Percentiles rank a stretch among this genome's conserved stretches.
Conservation (phyloP, 2,113 vertebrate genomes). For the Atlantisia rogersi region DNA sequence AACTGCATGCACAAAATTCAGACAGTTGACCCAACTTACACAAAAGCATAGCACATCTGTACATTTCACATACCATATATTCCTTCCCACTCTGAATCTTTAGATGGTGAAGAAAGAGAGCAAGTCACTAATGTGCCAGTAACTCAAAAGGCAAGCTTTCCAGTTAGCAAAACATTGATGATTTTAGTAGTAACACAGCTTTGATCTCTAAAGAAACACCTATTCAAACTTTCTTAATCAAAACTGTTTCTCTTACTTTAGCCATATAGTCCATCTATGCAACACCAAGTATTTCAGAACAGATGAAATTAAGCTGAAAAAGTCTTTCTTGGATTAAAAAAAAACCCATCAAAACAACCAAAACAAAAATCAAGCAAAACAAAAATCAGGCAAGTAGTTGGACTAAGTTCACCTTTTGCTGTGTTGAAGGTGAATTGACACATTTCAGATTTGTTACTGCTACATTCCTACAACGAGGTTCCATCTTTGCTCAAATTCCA, state of each 20-base stretch:
- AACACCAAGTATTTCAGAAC: background rate
- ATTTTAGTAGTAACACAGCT: background rate
- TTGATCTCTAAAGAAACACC: background rate
- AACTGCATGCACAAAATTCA: conserved; percentile 33
- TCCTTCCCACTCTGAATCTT: conserved; percentile 72
- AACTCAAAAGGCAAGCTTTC: background rate
- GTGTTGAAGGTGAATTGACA: background rate
- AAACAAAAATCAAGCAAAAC: background rate
- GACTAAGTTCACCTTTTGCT: background rate
- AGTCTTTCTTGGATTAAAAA: background rate
- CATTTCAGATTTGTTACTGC: background rate
- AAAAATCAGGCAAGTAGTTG: background rate
- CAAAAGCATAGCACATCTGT: conserved; percentile 21
- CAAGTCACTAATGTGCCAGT: background rate
- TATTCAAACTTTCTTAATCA: background rate
- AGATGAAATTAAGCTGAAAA: background rate
- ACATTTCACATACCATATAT: conserved; percentile 62
- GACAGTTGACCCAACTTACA: background rate
- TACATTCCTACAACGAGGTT: background rate
- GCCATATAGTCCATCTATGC: accelerated
- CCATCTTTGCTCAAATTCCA: background rate
- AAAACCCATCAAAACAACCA: background rate
- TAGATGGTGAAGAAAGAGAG: conserved; percentile 40
- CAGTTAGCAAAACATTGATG: background rate
- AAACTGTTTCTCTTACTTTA: background rate